These are phyloP conservation scores for Synanthedon formicaeformis DNA, from an alignment of 2,888 invertebrate genomes.

Conservation along the genomic window DNA sequence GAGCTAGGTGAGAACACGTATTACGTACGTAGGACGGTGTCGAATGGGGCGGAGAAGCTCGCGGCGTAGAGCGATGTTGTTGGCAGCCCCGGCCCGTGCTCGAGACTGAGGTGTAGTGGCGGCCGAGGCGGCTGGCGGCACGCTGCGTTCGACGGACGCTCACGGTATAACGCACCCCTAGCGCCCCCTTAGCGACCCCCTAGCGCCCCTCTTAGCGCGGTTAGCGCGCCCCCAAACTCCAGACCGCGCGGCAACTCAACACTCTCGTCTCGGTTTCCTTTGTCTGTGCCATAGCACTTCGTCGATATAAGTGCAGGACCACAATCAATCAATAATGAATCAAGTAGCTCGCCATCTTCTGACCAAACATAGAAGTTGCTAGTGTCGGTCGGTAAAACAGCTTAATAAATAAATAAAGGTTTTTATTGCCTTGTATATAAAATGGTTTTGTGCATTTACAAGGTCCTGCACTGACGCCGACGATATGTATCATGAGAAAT, in stretches of 20 bases:
- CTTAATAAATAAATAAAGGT: too few species aligned
- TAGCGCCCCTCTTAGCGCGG: neutral
- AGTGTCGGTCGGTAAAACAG: too few species aligned
- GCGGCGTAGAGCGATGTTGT: conserved; percentile 66
- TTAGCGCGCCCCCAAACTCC: neutral
- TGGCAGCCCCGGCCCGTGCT: conserved; percentile 64
- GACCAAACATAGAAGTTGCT: too few species aligned
- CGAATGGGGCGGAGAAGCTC: conserved; percentile 61
- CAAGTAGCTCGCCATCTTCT: too few species aligned
- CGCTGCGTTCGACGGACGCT: conserved; percentile 66
- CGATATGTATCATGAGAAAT: too few species aligned
- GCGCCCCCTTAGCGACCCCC: neutral
- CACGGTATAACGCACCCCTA: conserved; percentile 43
- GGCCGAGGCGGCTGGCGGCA: conserved; percentile 62
- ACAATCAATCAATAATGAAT: too few species aligned
- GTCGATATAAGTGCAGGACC: too few species aligned
- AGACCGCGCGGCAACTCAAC: neutral
- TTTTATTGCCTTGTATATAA: too few species aligned
- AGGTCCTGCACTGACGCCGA: too few species aligned
- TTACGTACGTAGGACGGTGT: conserved; percentile 54
- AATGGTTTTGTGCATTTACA: too few species aligned
- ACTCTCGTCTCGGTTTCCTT: neutral
- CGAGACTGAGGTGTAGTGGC: conserved; percentile 70
- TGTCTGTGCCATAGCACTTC: too few species aligned
- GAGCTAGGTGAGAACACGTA: neutral